These are phyloP conservation scores for Silvanus unidentatus DNA, from an alignment of 2,888 invertebrate species.

Conservation along the genomic window DNA sequence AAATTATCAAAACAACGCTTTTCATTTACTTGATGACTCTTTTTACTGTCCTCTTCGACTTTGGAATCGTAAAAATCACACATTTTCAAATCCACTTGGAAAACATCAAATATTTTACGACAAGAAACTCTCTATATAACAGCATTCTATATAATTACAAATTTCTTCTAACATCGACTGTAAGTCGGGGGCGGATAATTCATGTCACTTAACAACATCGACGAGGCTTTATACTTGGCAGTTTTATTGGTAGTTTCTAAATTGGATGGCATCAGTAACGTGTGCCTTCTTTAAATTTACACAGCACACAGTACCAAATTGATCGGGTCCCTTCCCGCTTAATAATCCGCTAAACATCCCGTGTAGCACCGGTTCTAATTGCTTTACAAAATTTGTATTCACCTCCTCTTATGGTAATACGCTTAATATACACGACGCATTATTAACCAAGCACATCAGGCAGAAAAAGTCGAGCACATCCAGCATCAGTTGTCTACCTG, in stretches of 20 bases:
- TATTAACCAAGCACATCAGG: too few relatives aligned
- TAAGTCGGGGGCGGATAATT: slow-evolving; percentile 44
- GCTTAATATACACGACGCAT: too few relatives aligned
- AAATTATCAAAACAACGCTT: slow-evolving; percentile 23
- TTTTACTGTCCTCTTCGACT: slow-evolving; percentile 20
- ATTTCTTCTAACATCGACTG: too few relatives aligned
- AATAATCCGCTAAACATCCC: too few relatives aligned
- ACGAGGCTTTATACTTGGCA: slow-evolving; percentile 48
- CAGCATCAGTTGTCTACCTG: slow-evolving; percentile 22
- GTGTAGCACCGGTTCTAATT: too few relatives aligned
- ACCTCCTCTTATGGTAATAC: too few relatives aligned
- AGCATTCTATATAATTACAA: too few relatives aligned
- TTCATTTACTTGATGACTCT: slow-evolving; percentile 20
- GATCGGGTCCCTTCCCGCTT: not conserved
- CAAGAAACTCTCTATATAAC: too few relatives aligned
- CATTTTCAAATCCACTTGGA: slow-evolving; percentile 16
- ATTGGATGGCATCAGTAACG: slow-evolving; percentile 43
- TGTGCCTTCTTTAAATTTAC: slow-evolving; percentile 26
- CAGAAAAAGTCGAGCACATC: slow-evolving; percentile 7
- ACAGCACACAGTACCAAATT: not conserved
- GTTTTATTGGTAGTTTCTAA: slow-evolving; percentile 50
- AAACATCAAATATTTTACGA: too few relatives aligned
- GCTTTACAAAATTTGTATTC: too few relatives aligned
- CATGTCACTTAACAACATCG: slow-evolving; percentile 50
- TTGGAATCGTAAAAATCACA: slow-evolving; percentile 24